Evolutionary conservation across 2,113 vertebrate genomes (phyloP), one percentile per base, ranked within the genome.

Genomic region (Protomyctophum bolini): DNA sequence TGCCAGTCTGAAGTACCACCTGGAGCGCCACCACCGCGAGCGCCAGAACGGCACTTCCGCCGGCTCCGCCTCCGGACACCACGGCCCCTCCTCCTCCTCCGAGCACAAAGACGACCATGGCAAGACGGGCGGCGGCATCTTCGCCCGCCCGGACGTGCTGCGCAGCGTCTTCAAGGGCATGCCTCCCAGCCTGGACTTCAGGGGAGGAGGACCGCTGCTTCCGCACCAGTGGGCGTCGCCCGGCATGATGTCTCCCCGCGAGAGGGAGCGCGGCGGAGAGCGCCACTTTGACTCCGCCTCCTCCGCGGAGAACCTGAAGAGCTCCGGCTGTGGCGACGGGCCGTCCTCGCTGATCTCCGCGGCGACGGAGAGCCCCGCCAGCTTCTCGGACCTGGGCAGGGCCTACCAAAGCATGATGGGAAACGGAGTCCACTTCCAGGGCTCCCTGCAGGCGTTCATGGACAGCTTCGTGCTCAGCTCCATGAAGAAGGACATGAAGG

Each of bases 381-480:
- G 95, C 86, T 97, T 97, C 88, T 95, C 97, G 0, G 98, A 98
- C 66, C 91, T 97, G 0, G 95, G 96, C 65, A 93, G 96, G 85
- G 95, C 96, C 69, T 99, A 98, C 87, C 97, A 97, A 84, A 97
- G 91, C 83, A 95, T 97, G 76, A 92, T 96, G 76, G 95, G 95
- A 75, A 99, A 99, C 0, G 98, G 97, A 5, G 95, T 97, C 75
- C 97, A 96, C 83, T 98, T 98, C 68, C 98, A 99, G 91, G 97
- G 98, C 67, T 98, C 98, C 80, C 92, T 99, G 73, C 98, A 98
- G 75, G 96, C 98, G 11, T 98, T 99, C 88, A 98, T 99, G 97
- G 98, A 99, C 93, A 98, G 81, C 87, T 98, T 98, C 73, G 97
- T 98, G 77, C 92, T 98, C 59, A 94, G 91, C 88, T 97, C 96